Evolutionary conservation across 2,113 vertebrate species (phyloP).

Genomic region (Psittacula cyanocephala): DNA sequence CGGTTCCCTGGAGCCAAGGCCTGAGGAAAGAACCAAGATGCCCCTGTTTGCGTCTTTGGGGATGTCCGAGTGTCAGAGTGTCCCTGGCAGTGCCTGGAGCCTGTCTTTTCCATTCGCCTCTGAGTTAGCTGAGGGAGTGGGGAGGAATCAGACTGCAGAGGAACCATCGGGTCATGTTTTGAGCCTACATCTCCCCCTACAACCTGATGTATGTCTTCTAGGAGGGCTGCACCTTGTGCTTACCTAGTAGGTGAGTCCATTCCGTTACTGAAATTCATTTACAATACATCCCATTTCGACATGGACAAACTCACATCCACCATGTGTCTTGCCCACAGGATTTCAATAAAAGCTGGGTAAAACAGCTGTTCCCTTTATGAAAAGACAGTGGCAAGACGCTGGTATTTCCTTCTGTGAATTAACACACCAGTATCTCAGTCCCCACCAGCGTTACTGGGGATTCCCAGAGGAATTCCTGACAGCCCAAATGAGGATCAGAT

Average conservation of each 20-base stretch:
- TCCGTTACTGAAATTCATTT: neutral
- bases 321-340: neutral
- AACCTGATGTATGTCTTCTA: neutral
- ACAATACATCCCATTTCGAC: neutral
- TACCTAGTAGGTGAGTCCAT: neutral
- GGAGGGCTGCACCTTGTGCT: neutral
- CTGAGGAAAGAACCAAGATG: conserved; percentile 29
- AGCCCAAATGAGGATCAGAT: conserved; percentile 11
- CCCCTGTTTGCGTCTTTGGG: neutral
- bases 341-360: neutral
- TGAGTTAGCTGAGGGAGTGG: conserved; percentile 14
- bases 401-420: conserved; percentile 7
- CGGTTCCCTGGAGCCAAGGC: neutral
- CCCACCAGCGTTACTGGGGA: neutral
- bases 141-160: conserved; percentile 17
- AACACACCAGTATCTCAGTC: conserved; percentile 37
- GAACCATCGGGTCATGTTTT: conserved; percentile 36
- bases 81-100: neutral
- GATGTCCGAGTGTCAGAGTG: neutral
- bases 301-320: neutral
- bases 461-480: conserved; percentile 49
- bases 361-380: neutral
- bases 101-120: conserved; percentile 23
- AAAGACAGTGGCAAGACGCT: conserved; percentile 32
- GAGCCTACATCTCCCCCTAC: neutral